Conservation (phyloP, 2,888 invertebrate genomes). For the Cristatella mucedo region DNA sequence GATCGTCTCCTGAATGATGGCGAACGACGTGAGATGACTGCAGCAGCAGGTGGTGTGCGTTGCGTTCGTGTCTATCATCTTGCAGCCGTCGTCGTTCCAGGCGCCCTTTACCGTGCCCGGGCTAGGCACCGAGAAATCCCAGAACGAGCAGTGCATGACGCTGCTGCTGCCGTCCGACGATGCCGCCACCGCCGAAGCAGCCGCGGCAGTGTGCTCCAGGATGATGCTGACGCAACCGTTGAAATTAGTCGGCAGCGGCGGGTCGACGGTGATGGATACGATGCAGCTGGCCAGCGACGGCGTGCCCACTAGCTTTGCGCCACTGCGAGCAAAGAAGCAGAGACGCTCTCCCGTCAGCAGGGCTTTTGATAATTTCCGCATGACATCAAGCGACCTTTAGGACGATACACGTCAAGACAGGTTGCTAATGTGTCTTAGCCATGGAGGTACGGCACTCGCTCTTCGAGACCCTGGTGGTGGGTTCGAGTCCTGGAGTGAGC, state of each 20-base stretch:
- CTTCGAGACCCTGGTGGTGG: too few relatives aligned
- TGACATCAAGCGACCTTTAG: too few relatives aligned
- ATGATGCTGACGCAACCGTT: conserved; percentile 1
- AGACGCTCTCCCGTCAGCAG: too few relatives aligned
- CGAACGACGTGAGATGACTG: conserved; percentile 7
- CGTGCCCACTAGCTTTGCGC: not conserved
- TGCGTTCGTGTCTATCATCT: not conserved
- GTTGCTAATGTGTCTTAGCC: too few relatives aligned
- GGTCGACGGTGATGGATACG: not conserved
- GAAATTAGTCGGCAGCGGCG: not conserved
- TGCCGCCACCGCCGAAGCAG: too few relatives aligned
- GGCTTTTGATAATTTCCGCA: too few relatives aligned
- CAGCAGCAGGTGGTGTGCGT: conserved; percentile 9
- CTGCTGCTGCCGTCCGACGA: not conserved
- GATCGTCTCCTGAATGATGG: not conserved
- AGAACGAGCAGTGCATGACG: conserved; percentile 5
- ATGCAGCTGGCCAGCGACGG: not conserved
- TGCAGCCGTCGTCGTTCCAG: conserved; percentile 3
- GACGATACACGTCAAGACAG: too few relatives aligned
- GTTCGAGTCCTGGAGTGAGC: too few relatives aligned
- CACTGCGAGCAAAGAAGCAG: too few relatives aligned
- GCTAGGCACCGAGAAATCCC: not conserved
- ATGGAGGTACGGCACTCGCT: too few relatives aligned
- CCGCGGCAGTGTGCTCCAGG: conserved; percentile 6
- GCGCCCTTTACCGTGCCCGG: not conserved